Evolutionary conservation across 2,888 invertebrate genomes (phyloP).

Genomic region (Clistopyga incitator): DNA sequence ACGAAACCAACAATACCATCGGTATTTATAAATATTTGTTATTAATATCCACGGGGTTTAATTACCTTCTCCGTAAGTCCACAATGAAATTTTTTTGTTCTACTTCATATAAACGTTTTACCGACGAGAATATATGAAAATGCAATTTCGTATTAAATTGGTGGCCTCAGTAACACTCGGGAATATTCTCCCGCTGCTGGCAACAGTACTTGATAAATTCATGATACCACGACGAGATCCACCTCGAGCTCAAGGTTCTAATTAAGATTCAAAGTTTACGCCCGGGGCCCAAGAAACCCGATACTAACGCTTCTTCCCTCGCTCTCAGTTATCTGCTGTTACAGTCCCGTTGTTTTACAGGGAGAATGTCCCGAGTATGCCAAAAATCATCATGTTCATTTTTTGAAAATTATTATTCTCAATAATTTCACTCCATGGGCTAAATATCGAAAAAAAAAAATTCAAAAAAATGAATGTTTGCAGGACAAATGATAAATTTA

Average conservation of each 20-base stretch:
- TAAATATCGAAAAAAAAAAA: too few species aligned
- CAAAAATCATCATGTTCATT: not conserved
- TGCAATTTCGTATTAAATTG: not conserved
- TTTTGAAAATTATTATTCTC: too few species aligned
- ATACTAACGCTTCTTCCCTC: not conserved
- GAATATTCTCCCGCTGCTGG: not conserved
- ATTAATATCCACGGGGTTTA: not conserved
- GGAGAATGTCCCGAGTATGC: not conserved
- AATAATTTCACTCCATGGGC: too few species aligned
- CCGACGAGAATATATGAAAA: not conserved
- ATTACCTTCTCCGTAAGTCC: not conserved
- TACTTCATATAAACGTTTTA: not conserved
- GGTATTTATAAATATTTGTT: too few species aligned
- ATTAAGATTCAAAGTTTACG: constrained; percentile 28
- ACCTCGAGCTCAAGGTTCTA: constrained; percentile 11
- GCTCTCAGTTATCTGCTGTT: not conserved
- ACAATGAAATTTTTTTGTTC: not conserved
- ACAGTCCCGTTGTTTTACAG: not conserved
- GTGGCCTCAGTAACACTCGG: not conserved
- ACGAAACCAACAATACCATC: too few species aligned
- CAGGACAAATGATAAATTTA: not conserved
- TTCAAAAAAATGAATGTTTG: not conserved
- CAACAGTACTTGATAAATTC: constrained; percentile 6
- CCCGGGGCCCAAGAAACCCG: not conserved
- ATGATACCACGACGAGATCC: constrained; percentile 17